Evolutionary conservation across 1,140 invertebrate species (phyloP), one percentile per base, ranked within the genome.

Genomic region (Odontomachus brunneus): DNA sequence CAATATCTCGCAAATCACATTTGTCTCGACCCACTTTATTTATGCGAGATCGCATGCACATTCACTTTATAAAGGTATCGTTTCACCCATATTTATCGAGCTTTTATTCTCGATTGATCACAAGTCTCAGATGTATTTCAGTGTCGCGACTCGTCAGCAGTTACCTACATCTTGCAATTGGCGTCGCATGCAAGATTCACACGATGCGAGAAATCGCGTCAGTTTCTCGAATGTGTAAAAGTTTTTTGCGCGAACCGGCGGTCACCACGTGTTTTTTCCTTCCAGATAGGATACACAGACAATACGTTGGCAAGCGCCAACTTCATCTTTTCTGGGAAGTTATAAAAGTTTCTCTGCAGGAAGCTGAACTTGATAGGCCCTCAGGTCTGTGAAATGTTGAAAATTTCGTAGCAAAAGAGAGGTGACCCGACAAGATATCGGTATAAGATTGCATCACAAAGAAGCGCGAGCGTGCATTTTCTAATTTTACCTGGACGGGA

Each of bases 181-280:
- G n/a, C n/a, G n/a, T n/a, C n/a, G n/a, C n/a, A n/a, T n/a, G n/a
- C n/a, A 69, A 65, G 48, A n/a, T 12, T 3, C 53, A 14, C 14
- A 29, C 57, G n/a, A 33, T 19, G 33, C 48, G 49, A 59, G 49
- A 59, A 74, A 59, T 51, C 15, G 22, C n/a, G 38, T n/a, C 53
- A 0, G 48, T 60, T 67, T 80, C 60, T 29, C 24, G 11, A 15
- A 63, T 48, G 33, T 85, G 29, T 53, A 66, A 65, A 82, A 80
- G 24, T 74, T 74, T 69, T 62, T 81, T 17, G 38, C 26, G 51
- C 22, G 57, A 15, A 55, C 66, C 48, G 33, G 49, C 49, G 19
- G 17, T 0, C 19, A 12, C 0, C 11, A 4, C 0, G 3, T 33
- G 60, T 84, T 82, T 74, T n/a, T n/a, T n/a, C n/a, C n/a, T n/a